phyloP scores from a whole-genome alignment of 2,113 vertebrate species.

The Strix uralensis region DNA sequence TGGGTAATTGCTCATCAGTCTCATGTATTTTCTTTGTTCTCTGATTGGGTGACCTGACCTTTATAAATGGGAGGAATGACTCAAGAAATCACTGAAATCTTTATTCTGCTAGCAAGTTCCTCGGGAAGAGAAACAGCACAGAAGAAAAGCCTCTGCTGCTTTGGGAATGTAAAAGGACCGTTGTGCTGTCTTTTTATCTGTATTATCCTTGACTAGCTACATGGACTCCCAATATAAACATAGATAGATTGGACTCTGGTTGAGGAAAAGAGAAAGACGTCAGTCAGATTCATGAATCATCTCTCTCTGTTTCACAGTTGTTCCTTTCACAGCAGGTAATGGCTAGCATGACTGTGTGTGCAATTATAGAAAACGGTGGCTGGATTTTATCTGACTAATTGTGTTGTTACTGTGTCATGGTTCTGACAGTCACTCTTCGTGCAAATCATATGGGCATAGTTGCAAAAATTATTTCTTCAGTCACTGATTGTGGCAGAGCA shows the following conservation, averaged over 20 bases:
- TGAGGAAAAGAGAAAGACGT: not conserved
- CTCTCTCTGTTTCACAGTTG: not conserved
- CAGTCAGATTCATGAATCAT: conserved; percentile 12
- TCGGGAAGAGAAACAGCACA: not conserved
- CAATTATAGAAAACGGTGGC: not conserved
- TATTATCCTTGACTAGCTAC: not conserved
- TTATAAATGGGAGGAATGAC: not conserved
- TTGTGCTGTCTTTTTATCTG: not conserved
- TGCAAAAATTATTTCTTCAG: not conserved
- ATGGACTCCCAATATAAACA: not conserved
- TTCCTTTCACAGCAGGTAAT: not conserved
- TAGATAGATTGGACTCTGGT: not conserved
- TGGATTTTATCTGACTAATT: conserved; percentile 7
- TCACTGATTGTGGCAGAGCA: fast-evolving
- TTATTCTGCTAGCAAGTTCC: not conserved
- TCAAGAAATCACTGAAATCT: not conserved
- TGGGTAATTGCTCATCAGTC: not conserved
- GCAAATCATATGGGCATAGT: not conserved
- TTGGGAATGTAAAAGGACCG: not conserved
- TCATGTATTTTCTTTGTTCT: not conserved
- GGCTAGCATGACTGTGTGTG: not conserved
- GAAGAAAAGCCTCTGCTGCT: not conserved
- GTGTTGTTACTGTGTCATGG: not conserved
- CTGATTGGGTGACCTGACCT: not conserved
- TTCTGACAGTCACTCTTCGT: not conserved